Percentiles rank a stretch among this genome's conserved stretches.
These are phyloP conservation scores for Coregonus ussuriensis DNA, from an alignment of 2,797 vertebrate species.

Conservation along the genomic window DNA sequence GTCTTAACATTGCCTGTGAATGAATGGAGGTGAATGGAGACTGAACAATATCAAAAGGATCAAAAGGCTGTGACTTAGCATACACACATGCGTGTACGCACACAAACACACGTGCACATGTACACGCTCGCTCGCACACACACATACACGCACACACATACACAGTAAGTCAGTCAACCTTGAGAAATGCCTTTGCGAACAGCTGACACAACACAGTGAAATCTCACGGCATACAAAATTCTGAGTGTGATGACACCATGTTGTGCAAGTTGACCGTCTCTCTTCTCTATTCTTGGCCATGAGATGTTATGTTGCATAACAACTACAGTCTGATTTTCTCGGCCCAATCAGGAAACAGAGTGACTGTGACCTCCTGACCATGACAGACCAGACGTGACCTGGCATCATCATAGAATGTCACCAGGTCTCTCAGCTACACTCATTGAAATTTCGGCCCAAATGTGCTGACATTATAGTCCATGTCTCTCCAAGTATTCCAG, in stretches of 20 bases:
- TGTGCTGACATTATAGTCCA: too few relatives aligned
- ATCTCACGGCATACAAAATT: slow-evolving; percentile 36
- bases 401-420: background rate
- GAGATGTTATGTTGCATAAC: slow-evolving; percentile 40
- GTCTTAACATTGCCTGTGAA: too few relatives aligned
- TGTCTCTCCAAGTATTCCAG: too few relatives aligned
- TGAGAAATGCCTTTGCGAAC: slow-evolving; percentile 42
- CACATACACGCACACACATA: too few relatives aligned
- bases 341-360: slow-evolving; percentile 9
- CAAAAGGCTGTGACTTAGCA: too few relatives aligned
- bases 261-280: slow-evolving; percentile 43
- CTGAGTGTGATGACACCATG: slow-evolving; percentile 25
- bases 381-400: slow-evolving; percentile 14
- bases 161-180: slow-evolving; percentile 15
- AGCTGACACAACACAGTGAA: slow-evolving; percentile 45
- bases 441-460: too few relatives aligned
- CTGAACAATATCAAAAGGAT: too few relatives aligned
- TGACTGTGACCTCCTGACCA: slow-evolving; percentile 24
- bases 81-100: too few relatives aligned
- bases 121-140: background rate
- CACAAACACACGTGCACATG: too few relatives aligned
- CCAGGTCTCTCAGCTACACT: background rate
- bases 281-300: background rate
- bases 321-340: slow-evolving; percentile 11
- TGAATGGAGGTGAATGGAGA: too few relatives aligned